These are phyloP conservation scores for Himantopus leucocephalus DNA, from an alignment of 2,113 vertebrate species.

Conservation along the genomic window DNA sequence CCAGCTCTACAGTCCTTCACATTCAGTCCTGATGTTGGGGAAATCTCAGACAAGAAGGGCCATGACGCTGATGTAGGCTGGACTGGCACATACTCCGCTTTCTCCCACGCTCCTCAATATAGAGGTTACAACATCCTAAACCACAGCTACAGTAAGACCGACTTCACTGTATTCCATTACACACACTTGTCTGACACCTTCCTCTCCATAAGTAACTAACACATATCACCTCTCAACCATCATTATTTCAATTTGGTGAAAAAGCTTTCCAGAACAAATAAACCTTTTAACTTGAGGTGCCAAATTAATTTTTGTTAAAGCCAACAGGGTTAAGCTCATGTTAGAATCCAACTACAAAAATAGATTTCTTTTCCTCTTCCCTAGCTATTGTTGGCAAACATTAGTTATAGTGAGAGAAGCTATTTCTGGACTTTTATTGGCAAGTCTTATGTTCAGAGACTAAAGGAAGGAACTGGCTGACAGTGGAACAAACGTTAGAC, in stretches of 20 bases:
- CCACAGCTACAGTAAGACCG: neutral
- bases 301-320: neutral
- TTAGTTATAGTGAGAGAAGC: neutral
- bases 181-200: neutral
- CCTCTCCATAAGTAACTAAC: neutral
- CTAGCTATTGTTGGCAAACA: conserved; percentile 50
- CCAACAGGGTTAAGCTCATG: neutral
- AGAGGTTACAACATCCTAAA: neutral
- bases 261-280: neutral
- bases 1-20: neutral
- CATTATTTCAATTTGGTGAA: neutral
- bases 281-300: neutral
- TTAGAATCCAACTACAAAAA: conserved; percentile 1
- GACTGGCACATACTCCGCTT: neutral
- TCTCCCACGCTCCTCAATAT: neutral
- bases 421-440: conserved; percentile 41
- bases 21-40: neutral
- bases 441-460: conserved; percentile 11
- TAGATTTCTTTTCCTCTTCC: neutral
- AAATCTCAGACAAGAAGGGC: neutral
- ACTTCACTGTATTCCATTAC: neutral
- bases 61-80: neutral
- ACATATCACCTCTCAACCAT: neutral
- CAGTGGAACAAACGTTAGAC: neutral
- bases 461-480: conserved; percentile 21